Conservation (phyloP, 2,888 invertebrate genomes). For the Margaritifera margaritifera region DNA sequence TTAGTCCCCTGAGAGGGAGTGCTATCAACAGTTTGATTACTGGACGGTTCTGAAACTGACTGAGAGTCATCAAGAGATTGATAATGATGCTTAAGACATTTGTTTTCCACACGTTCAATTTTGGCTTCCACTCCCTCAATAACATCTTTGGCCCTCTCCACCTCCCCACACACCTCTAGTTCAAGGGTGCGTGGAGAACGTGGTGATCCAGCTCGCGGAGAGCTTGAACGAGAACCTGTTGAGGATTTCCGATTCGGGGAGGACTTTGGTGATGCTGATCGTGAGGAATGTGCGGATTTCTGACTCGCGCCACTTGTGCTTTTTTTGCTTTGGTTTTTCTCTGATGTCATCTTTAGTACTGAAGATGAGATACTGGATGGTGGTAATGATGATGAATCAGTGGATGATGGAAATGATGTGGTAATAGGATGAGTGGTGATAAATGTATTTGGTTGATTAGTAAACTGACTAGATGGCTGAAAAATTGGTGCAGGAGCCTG, state of each 20-base stretch:
- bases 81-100: slow-evolving; percentile 15
- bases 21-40: no score
- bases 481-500: slow-evolving; percentile 24
- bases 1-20: no score
- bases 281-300: slow-evolving; percentile 26
- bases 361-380: neutral
- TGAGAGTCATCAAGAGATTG: no score
- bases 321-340: slow-evolving; percentile 15
- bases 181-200: slow-evolving; percentile 31
- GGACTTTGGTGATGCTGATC: slow-evolving; percentile 19
- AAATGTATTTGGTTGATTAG: slow-evolving; percentile 14
- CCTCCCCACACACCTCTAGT: slow-evolving; percentile 49
- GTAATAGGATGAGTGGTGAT: slow-evolving; percentile 26
- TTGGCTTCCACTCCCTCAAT: slow-evolving; percentile 45
- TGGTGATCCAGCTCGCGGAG: slow-evolving; percentile 12
- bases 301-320: slow-evolving; percentile 33
- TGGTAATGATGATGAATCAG: slow-evolving; percentile 1
- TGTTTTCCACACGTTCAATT: slow-evolving; percentile 46
- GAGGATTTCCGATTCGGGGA: slow-evolving; percentile 16
- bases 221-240: slow-evolving; percentile 12
- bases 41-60: no score
- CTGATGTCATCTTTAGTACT: slow-evolving; percentile 3
- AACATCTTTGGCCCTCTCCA: slow-evolving; percentile 46
- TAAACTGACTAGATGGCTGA: slow-evolving; percentile 4
- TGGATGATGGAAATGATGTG: slow-evolving; percentile 10